A percentile compares a stretch with the other conserved stretches of the same genome.
phyloP scores from a whole-genome alignment of 2,113 vertebrate species.

The Tyrannus savana region DNA sequence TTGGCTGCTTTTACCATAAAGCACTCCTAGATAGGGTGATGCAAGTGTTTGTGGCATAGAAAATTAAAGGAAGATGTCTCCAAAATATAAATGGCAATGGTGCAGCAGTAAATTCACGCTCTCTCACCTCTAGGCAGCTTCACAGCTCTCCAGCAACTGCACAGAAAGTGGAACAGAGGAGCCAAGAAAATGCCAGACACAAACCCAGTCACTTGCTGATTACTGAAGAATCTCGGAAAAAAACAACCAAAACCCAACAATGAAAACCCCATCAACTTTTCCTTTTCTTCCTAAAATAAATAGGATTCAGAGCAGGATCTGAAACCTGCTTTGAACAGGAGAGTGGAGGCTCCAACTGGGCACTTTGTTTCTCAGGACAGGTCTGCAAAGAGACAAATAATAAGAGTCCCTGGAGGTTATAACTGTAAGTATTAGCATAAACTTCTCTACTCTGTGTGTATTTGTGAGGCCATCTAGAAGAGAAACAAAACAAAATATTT shows the following conservation, averaged over 20 bases:
- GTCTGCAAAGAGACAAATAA: not conserved
- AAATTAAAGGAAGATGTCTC: not conserved
- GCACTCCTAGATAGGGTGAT: not conserved
- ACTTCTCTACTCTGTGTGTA: not conserved
- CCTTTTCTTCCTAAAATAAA: not conserved
- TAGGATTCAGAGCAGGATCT: not conserved
- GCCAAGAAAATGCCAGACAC: not conserved
- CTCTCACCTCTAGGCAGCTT: not conserved
- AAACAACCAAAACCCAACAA: not conserved
- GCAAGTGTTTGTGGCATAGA: not conserved
- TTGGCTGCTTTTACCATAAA: slow-evolving; percentile 5
- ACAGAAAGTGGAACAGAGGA: not conserved
- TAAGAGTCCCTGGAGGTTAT: not conserved
- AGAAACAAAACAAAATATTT: not conserved
- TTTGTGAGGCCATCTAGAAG: not conserved
- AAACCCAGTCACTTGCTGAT: not conserved
- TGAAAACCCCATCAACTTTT: not conserved
- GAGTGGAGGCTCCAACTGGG: not conserved
- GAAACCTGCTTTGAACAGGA: not conserved
- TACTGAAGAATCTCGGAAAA: not conserved
- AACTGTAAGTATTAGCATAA: not conserved
- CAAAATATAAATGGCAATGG: not conserved
- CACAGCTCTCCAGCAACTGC: not conserved
- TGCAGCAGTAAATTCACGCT: not conserved
- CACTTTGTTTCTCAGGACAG: not conserved